Base-by-base conservation (phyloP, 1,140 invertebrate genomes). In the Hormaphis cornu region DNA sequence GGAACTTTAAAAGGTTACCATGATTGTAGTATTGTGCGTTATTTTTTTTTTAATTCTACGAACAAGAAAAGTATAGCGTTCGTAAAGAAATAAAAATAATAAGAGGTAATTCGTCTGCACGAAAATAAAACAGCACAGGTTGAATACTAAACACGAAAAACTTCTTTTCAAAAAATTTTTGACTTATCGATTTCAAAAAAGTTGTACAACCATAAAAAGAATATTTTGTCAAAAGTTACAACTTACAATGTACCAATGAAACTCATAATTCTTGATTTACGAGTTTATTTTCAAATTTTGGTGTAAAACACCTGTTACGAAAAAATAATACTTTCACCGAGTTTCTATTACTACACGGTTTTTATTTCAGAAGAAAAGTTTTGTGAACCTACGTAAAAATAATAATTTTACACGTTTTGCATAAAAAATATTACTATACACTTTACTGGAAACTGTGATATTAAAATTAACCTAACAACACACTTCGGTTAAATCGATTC, bases 211-310 rank as follows among this genome's bases (percentile, higher is more conserved):
- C 30, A 28, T 37, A 37, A 56, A 53, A 56, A 52, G 12, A 52
- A 37, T 7, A 22, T 14, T 35, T 56, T 37, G 30, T 9, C 16
- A 28, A 61, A 44, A n/a, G 7, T 28, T 61, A 3, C 0, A 6
- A 26, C n/a, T n/a, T n/a, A n/a, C n/a, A n/a, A n/a, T n/a, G 1
- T 26, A 61, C 44, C 7, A n/a, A 44, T 40, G 8, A 61, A 26
- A 44, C 58, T 44, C n/a, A 61, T 44, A 61, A 61, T 44, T 61
- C 8, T 18, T 9, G 7, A 42, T 16, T 59, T 59, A 59, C 20
- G 14, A 42, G 20, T 59, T 59, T 10, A 59, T 40, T 59, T 16
- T 4, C 26, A 18, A 59, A 59, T 59, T 10, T 42, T n/a, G 1
- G 26, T 24, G 16, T 44, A 61, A 56, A 59, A 59, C 37, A 42